A percentile compares a stretch with the other conserved stretches of the same genome.
Evolutionary conservation across 2,113 vertebrate species (phyloP).

Genomic region (Probosciger aterrimus): DNA sequence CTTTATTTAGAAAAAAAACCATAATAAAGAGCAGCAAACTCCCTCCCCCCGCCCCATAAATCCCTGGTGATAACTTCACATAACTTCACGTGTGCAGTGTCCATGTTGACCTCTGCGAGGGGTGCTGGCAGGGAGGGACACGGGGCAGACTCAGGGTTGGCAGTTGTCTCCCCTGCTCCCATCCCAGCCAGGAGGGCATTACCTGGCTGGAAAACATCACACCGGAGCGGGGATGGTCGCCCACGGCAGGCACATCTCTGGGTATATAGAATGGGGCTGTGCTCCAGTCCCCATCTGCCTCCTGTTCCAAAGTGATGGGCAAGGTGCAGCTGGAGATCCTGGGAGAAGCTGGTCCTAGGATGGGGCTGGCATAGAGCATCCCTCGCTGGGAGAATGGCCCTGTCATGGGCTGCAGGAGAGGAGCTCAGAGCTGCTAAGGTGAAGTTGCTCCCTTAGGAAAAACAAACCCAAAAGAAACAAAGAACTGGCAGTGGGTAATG

Average conservation of each 20-base stretch:
- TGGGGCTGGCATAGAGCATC: neutral
- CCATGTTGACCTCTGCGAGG: neutral
- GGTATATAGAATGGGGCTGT: neutral
- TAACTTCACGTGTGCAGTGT: neutral
- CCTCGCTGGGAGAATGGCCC: accelerated
- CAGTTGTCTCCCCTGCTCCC: neutral
- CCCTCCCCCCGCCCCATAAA: neutral
- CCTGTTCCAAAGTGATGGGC: neutral
- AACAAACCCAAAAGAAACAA: neutral
- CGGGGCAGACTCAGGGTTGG: neutral
- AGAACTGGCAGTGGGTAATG: neutral
- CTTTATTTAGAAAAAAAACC: constrained; percentile 46
- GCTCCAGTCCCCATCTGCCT: neutral
- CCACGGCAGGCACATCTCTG: neutral
- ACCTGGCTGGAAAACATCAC: neutral
- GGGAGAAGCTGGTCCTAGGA: neutral
- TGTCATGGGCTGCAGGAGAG: neutral
- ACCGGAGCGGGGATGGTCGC: accelerated
- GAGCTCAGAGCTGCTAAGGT: neutral
- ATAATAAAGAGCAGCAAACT: neutral
- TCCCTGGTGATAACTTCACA: neutral
- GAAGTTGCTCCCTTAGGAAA: neutral
- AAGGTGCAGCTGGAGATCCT: neutral
- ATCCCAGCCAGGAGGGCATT: neutral
- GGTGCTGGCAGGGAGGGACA: neutral